These are phyloP conservation scores for Drosophila takahashii DNA, from an alignment of 1,140 invertebrate genomes.

Conservation along the genomic window DNA sequence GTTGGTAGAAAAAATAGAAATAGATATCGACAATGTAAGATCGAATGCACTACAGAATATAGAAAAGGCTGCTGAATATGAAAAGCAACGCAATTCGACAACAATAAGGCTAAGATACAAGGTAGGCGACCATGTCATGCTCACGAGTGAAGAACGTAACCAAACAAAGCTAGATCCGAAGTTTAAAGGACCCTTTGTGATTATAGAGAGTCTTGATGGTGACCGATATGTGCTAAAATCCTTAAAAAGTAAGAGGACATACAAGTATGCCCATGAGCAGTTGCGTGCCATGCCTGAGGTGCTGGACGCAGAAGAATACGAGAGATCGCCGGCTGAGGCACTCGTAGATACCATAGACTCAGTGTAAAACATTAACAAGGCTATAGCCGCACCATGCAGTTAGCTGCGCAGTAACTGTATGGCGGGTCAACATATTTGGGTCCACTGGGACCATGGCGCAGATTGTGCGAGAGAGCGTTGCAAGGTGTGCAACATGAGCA, in stretches of 20 bases:
- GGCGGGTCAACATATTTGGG: background rate
- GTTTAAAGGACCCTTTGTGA: too few relatives aligned
- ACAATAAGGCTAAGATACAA: too few relatives aligned
- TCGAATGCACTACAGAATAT: background rate
- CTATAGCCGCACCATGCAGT: too few relatives aligned
- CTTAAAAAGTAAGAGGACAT: too few relatives aligned
- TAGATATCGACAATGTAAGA: conserved; percentile 3
- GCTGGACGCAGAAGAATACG: background rate
- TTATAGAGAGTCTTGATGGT: background rate
- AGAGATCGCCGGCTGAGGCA: background rate
- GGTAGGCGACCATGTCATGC: too few relatives aligned
- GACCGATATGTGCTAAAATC: background rate
- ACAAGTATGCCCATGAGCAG: background rate
- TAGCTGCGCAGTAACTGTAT: too few relatives aligned
- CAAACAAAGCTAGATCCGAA: too few relatives aligned
- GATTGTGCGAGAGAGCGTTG: background rate
- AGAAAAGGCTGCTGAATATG: conserved; percentile 1
- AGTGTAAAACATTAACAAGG: background rate
- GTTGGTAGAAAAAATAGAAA: conserved; percentile 2
- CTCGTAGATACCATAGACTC: too few relatives aligned
- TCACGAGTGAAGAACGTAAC: too few relatives aligned
- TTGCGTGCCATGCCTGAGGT: background rate
- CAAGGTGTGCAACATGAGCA: too few relatives aligned
- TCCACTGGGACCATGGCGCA: background rate
- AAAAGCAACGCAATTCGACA: background rate